Evolutionary conservation across 2,797 vertebrate genomes (phyloP).

Genomic region (Ataeniobius toweri): DNA sequence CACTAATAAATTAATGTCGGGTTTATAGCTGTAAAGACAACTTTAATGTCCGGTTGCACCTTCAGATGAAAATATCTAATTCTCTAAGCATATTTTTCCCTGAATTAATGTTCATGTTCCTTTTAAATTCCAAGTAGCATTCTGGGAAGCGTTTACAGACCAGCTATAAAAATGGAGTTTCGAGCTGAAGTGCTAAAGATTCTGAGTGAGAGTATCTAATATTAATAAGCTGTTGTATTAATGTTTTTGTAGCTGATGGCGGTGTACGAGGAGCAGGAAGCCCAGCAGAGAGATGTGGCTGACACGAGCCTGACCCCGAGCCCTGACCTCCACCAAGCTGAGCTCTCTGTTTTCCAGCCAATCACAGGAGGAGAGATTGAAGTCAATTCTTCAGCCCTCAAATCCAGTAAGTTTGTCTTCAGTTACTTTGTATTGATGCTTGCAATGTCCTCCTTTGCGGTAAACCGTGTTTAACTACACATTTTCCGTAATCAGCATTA

Average conservation of each 20-base stretch:
- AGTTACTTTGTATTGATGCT: constrained; percentile 27
- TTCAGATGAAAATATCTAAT: background rate
- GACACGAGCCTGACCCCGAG: constrained; percentile 76
- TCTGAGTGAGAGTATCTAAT: background rate
- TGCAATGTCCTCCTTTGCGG: background rate
- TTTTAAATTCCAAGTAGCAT: background rate
- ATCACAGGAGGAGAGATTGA: constrained; percentile 90
- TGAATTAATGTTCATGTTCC: background rate
- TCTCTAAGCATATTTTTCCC: background rate
- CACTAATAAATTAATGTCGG: background rate
- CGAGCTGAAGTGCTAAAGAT: background rate
- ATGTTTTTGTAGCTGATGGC: constrained; percentile 87
- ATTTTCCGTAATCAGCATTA: background rate
- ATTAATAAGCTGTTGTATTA: constrained; percentile 3
- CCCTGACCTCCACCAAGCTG: constrained; percentile 88
- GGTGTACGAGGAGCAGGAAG: constrained; percentile 90
- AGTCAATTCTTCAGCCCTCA: constrained; percentile 92
- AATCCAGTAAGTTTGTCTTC: constrained; percentile 86
- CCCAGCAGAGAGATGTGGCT: constrained; percentile 74
- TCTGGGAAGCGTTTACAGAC: background rate
- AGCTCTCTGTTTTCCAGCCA: constrained; percentile 90
- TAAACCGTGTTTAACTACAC: background rate
- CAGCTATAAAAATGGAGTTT: background rate
- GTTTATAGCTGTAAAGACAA: background rate
- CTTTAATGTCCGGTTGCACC: background rate